These are phyloP conservation scores for Bubo blakistoni DNA, from an alignment of 2,113 vertebrate species.

Conservation along the genomic window DNA sequence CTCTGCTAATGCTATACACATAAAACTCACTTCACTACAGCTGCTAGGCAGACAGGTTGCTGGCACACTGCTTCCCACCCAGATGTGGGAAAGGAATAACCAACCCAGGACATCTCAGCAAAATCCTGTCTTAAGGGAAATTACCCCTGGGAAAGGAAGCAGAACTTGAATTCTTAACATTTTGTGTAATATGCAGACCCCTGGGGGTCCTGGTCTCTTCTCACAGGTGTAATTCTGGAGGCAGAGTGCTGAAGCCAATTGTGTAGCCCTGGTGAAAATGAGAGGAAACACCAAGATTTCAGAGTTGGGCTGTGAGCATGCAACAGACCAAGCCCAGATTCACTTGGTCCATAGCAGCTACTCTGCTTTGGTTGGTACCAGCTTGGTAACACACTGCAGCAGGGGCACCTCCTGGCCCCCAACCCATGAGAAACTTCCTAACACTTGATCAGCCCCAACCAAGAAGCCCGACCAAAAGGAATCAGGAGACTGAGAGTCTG, in stretches of 20 bases:
- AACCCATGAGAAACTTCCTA: background rate
- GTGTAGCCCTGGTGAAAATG: background rate
- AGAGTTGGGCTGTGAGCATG: background rate
- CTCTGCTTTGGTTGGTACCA: background rate
- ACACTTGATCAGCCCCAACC: background rate
- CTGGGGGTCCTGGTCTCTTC: background rate
- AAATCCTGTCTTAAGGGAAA: conserved; percentile 6
- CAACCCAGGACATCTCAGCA: background rate
- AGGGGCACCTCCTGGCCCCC: background rate
- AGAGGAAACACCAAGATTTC: background rate
- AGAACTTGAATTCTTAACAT: background rate
- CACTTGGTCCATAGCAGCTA: background rate
- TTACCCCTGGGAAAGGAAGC: background rate
- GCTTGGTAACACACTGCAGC: background rate
- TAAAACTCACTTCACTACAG: conserved; percentile 31
- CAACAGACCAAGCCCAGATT: too few species aligned
- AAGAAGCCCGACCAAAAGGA: background rate
- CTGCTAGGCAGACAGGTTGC: conserved; percentile 16
- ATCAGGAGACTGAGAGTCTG: background rate
- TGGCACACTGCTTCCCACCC: background rate
- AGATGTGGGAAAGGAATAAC: background rate
- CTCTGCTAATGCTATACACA: conserved; percentile 39
- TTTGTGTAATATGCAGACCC: background rate
- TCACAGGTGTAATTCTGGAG: background rate
- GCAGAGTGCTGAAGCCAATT: background rate